Evolutionary conservation across 2,797 vertebrate genomes (phyloP), one percentile per base, ranked within the genome.

Genomic region (Labroides dimidiatus): DNA sequence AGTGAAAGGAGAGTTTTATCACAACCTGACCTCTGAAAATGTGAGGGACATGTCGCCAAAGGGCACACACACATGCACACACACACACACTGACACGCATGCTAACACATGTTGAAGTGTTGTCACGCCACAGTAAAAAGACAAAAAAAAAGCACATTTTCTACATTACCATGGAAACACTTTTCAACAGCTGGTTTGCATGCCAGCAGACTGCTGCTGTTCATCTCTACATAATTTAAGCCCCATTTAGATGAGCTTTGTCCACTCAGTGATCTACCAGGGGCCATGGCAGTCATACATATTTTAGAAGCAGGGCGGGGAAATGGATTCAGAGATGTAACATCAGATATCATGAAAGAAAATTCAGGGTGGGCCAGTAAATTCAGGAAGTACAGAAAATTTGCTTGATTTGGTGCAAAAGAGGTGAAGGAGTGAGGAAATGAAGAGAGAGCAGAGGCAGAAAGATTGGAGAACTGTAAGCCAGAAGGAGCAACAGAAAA

Each of bases 101-200:
- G 45, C 52, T 17, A 53, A 64, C 69, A 63, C 49, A 54, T 75
- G 2, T 14, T 48, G 33, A 73, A 85, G 69, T 36, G 71, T 52
- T 66, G 73, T 81, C 74, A 84, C 52, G 67, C 80, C 49, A 67
- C 51, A 69, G 69, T 20, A 72, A 57, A 72, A 75, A 64, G 57
- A 72, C 61, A 33, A 52, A 72, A 23, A 75, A 64, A 53, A 75
- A 64, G 55, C 57, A 47, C n/a, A 74, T 73, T 53, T 81, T 81
- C 66, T 61, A 51, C 43, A 92, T 91, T 89, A 73, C 90, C 89
- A 92, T 91, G 83, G 89, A 87, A 92, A 93, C 89, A 48, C 57
- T 72, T 81, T 88, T 84, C 67, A 91, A 91, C 86, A 93, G 77
- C 89, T 87, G 81, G 83, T 93, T 88, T 84, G 84, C 86, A 90